These are phyloP conservation scores for Oenanthe oenanthe DNA, from an alignment of 2,113 vertebrate species.

Conservation along the genomic window DNA sequence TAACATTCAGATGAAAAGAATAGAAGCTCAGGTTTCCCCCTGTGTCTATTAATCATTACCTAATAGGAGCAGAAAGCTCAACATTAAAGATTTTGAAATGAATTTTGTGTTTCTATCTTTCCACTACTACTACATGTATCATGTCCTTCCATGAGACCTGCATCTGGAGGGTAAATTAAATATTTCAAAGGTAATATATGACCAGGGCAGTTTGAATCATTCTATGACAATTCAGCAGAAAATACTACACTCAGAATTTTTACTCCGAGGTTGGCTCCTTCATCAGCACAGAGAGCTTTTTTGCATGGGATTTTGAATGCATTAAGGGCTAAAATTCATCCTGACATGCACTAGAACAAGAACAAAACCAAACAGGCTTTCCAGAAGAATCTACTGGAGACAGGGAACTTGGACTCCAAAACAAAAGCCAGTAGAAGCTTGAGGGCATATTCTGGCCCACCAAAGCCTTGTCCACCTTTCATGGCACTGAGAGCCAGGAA, in stretches of 20 bases:
- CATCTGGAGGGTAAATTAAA: slow-evolving; percentile 65
- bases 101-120: slow-evolving; percentile 40
- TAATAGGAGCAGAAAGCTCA: slow-evolving; percentile 65
- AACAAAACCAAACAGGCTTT: background rate
- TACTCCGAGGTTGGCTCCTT: background rate
- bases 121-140: background rate
- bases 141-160: slow-evolving; percentile 18
- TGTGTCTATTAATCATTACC: slow-evolving; percentile 72
- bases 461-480: background rate
- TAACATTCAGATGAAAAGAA: slow-evolving; percentile 66
- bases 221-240: slow-evolving; percentile 62
- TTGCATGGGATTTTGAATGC: background rate
- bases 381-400: background rate
- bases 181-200: slow-evolving; percentile 65
- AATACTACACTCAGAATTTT: slow-evolving; percentile 4
- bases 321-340: background rate
- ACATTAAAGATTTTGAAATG: slow-evolving; percentile 30
- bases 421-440: background rate
- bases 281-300: slow-evolving; percentile 11
- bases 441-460: background rate
- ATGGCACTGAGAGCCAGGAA: background rate
- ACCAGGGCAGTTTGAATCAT: slow-evolving; percentile 27
- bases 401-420: background rate
- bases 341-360: background rate
- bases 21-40: slow-evolving; percentile 10